Evolutionary conservation across 2,888 invertebrate species (phyloP), one percentile per base, ranked within the genome.

Genomic region (Drosophila rubida): DNA sequence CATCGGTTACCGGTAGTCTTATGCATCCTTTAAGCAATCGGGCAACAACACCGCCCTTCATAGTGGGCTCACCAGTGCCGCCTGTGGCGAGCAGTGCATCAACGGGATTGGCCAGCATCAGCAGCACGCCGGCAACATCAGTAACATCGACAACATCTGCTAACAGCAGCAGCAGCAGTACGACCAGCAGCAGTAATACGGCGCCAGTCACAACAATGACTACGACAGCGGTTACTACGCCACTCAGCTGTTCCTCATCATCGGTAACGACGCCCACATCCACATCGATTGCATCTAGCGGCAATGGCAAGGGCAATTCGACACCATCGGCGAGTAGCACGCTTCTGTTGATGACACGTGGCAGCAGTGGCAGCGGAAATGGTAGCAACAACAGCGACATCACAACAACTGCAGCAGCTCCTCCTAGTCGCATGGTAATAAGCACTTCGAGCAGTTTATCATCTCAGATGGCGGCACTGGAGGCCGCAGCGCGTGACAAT

Each of bases 401-500:
- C 4, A 32, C 32, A 32, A 32, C 32, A 32, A 41, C 16, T 62
- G 19, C 22, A 58, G 45, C 23, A 69, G 23, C 7, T 32, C 32
- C 32, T 11, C 53, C 71, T 0, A 19, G 67, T n/a, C 87, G 80
- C 1, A 67, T 86, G 66, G 65, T 86, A 64, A 86, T 86, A 48
- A 80, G 78, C 48, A 87, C 77, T 49, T 92, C 93, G n/a, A 93
- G 94, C 14, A 91, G 92, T 61, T 93, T 95, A 89, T 95, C 95
- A 16, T 95, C 95, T 8, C 95, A 95, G 90, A 95, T 95, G 94
- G 95, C 95, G 11, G 95, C 95, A 4, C 94, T 95, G 54, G 94
- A 94, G 77, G 95, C 95, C 4, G 95, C 95, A 4, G 94, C 95
- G 0, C 93, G 95, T 25, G 95, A 95, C 76, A 93, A 94, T 79